A percentile compares a stretch with the other conserved stretches of the same genome.
Conservation (phyloP, 2,797 vertebrate genomes). For the Cetoscarus ocellatus region DNA sequence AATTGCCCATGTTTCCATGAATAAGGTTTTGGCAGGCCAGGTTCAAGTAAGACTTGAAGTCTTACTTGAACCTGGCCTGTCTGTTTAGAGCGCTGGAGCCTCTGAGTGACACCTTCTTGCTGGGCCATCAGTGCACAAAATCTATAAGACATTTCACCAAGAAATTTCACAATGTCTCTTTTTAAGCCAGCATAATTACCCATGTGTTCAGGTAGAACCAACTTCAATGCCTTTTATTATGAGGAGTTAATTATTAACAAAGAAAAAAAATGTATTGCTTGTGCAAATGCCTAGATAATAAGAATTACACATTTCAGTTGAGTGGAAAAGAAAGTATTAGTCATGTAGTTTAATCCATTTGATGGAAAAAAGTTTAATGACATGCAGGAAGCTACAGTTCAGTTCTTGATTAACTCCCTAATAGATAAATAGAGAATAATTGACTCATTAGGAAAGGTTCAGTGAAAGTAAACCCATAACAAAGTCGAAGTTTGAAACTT, state of each 20-base stretch:
- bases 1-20: too few relatives aligned
- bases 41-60: too few relatives aligned
- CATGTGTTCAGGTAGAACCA: too few relatives aligned
- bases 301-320: not conserved
- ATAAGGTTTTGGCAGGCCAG: too few relatives aligned
- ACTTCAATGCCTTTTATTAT: not conserved
- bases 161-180: too few relatives aligned
- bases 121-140: too few relatives aligned
- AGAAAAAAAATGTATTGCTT: not conserved
- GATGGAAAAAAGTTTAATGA: slow-evolving; percentile 38
- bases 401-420: slow-evolving; percentile 40
- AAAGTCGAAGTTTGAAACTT: slow-evolving; percentile 18
- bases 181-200: too few relatives aligned
- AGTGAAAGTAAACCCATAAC: slow-evolving; percentile 26
- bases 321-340: not conserved
- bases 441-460: slow-evolving; percentile 40
- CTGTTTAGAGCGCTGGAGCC: too few relatives aligned
- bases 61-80: too few relatives aligned
- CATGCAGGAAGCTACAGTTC: slow-evolving; percentile 32
- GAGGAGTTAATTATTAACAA: not conserved
- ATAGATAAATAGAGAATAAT: slow-evolving; percentile 36
- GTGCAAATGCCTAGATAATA: slow-evolving; percentile 3
- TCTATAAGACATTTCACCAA: too few relatives aligned
- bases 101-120: too few relatives aligned
- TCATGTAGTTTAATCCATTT: slow-evolving; percentile 11